These are phyloP conservation scores for Phalloptychus januarius DNA, from an alignment of 2,797 vertebrate species.

Conservation along the genomic window DNA sequence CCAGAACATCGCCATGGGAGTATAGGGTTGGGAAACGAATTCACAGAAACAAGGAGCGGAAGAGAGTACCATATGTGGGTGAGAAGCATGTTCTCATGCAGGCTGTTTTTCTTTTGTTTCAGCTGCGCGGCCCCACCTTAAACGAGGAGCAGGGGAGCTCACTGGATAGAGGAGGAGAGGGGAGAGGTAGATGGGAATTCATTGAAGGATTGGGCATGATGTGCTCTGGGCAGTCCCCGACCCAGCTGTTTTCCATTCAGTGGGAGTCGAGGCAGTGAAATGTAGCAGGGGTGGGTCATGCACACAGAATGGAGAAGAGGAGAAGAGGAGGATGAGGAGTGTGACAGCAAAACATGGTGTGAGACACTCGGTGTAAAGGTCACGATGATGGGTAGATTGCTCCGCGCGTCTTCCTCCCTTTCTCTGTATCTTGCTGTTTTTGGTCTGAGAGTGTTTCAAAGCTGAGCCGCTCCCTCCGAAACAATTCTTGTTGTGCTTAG, in stretches of 20 bases:
- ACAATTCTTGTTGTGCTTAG: not conserved
- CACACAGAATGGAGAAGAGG: constrained; percentile 37
- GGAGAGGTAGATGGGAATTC: constrained; percentile 75
- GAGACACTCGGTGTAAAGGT: constrained; percentile 61
- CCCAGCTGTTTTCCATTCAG: constrained; percentile 81
- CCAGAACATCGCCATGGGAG: constrained; percentile 70
- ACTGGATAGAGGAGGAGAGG: constrained; percentile 71
- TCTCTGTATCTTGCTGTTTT: constrained; percentile 20
- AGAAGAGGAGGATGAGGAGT: constrained; percentile 43
- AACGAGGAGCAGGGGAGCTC: constrained; percentile 74
- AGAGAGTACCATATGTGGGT: constrained; percentile 78
- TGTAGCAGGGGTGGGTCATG: constrained; percentile 64
- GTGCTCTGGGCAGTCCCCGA: constrained; percentile 73
- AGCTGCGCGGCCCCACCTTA: constrained; percentile 79
- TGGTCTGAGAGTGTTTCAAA: constrained; percentile 7
- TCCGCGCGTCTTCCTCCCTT: constrained; percentile 20
- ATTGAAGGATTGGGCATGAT: constrained; percentile 79
- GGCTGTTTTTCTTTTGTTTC: constrained; percentile 82
- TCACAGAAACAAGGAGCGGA: constrained; percentile 66
- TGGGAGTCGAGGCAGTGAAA: constrained; percentile 70
- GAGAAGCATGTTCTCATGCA: constrained; percentile 78
- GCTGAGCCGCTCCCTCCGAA: not conserved
- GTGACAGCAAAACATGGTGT: constrained; percentile 54
- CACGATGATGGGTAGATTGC: constrained; percentile 34
- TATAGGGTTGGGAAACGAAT: constrained; percentile 75